Evolutionary conservation across 2,888 invertebrate genomes (phyloP).

Genomic region (Eilema griseolum): DNA sequence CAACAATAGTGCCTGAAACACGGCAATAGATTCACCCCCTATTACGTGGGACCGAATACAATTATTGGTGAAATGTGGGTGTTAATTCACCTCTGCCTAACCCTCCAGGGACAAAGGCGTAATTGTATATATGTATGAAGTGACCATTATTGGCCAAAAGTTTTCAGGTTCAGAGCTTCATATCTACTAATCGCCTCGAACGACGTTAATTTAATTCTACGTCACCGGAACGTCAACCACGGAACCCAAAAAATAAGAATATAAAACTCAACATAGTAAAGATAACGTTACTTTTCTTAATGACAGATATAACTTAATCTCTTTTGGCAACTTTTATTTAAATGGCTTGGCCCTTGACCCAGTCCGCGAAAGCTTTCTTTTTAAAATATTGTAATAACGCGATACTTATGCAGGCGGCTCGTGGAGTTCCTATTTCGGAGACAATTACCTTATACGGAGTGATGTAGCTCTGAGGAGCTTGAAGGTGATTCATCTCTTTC

Average conservation of each 20-base stretch:
- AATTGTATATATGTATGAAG: too few species aligned
- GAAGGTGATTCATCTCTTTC: slow-evolving; percentile 9
- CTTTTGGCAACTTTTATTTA: neutral
- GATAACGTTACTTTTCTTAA: slow-evolving; percentile 5
- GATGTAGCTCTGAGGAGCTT: neutral
- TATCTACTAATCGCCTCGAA: too few species aligned
- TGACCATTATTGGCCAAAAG: too few species aligned
- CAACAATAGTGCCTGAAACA: too few species aligned
- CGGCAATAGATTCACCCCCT: too few species aligned
- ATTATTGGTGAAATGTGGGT: too few species aligned
- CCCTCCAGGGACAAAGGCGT: too few species aligned
- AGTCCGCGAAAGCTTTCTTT: slow-evolving; percentile 33
- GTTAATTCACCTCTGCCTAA: too few species aligned
- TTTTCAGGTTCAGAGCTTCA: too few species aligned
- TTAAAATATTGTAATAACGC: slow-evolving; percentile 45
- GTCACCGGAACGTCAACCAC: neutral
- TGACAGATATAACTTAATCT: neutral
- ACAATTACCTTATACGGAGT: slow-evolving; percentile 34
- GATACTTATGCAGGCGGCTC: slow-evolving; percentile 45
- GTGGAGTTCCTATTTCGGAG: slow-evolving; percentile 30
- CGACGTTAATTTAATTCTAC: too few species aligned
- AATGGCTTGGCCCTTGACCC: slow-evolving; percentile 36
- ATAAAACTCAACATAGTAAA: neutral
- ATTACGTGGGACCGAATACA: too few species aligned
- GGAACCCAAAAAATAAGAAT: neutral